Evolutionary conservation across 2,888 invertebrate genomes (phyloP).

Genomic region (Clunio marinus): DNA sequence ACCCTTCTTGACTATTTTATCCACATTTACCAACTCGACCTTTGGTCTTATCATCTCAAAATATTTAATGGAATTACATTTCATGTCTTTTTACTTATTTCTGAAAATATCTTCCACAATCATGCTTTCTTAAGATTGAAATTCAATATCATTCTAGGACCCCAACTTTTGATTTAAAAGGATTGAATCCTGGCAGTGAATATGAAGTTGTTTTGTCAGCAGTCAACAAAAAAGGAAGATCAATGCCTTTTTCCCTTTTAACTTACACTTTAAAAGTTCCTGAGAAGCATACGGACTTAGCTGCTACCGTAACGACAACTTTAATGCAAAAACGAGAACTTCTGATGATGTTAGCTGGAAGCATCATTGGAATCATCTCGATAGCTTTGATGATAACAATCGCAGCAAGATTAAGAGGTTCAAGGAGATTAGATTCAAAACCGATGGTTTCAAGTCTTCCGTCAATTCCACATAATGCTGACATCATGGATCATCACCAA

Average conservation of each 20-base stretch:
- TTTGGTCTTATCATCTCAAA: neutral
- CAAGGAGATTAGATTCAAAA: conserved; percentile 23
- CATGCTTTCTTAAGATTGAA: neutral
- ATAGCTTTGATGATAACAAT: conserved; percentile 27
- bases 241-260: conserved; percentile 30
- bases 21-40: neutral
- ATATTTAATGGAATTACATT: neutral
- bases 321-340: conserved; percentile 31
- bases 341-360: conserved; percentile 27
- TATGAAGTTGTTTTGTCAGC: conserved; percentile 40
- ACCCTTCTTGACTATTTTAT: neutral
- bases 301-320: conserved; percentile 22
- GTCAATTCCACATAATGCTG: neutral
- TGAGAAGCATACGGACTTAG: conserved; percentile 40
- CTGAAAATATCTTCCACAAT: neutral
- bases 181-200: conserved; percentile 38
- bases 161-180: conserved; percentile 40
- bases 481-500: neutral
- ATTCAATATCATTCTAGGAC: too few species aligned
- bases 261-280: conserved; percentile 40
- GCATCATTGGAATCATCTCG: conserved; percentile 17
- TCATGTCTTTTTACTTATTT: neutral
- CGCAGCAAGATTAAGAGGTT: conserved; percentile 20
- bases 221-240: conserved; percentile 40
- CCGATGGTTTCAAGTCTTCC: conserved; percentile 26